Evolutionary conservation across 2,113 vertebrate genomes (phyloP), one percentile per base, ranked within the genome.

Genomic region (Apodemus speciosus): DNA sequence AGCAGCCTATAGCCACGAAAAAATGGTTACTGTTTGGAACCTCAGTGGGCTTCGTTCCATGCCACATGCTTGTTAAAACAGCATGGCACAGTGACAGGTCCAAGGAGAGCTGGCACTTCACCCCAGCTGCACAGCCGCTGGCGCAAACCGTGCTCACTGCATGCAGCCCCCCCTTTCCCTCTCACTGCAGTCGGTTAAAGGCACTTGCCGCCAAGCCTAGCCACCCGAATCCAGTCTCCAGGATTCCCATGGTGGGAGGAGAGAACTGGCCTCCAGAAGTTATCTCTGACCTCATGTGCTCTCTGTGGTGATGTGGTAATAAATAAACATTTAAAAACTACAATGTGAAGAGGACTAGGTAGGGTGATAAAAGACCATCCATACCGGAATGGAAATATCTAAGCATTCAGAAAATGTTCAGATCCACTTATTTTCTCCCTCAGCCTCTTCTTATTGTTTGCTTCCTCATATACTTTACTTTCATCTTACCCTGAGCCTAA

Each of bases 401-500:
- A 21, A 79, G 76, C n/a, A 20, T 56, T 56, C 9, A n/a, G 76
- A 77, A 40, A 43, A 9, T 60, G 38, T 68, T 84, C 62, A 9
- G 56, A 46, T 58, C 2, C 86, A 76, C 25, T 2, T 23, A 9
- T 46, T 86, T 89, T 51, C 40, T 23, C 3, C 21, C n/a, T 81
- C 1, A 16, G 4, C 3, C 9, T 60, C 46, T 88, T 88, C 2
- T 85, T 51, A 20, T 30, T 81, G 25, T 68, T 71, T 64, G 23
- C 85, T 79, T 80, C 72, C 43, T 94, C 32, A 68, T 6, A 64
- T 60, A 69, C 49, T 62, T 84, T 60, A 69, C 49, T 62, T 84
- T 8, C n/a, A 46, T 56, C 75, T 92, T 89, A 87, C 62, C 40
- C 10, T 69, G n/a, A 96, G 25, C n/a, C 43, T 81, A 56, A 71